phyloP scores from a whole-genome alignment of 2,888 invertebrate genomes.

The Exephanes ischioxanthus region DNA sequence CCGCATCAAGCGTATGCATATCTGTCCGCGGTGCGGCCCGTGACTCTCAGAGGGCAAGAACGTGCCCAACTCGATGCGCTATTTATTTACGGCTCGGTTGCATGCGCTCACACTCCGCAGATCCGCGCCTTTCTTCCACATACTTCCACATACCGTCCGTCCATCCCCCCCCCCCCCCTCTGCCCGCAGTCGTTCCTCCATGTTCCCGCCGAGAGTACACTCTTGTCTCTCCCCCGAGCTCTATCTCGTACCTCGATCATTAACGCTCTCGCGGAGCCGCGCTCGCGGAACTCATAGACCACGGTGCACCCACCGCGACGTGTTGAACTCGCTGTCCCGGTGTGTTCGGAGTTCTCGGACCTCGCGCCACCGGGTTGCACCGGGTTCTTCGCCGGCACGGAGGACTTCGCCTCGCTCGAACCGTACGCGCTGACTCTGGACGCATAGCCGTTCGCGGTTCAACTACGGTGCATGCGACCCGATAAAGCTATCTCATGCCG shows the following conservation, averaged over 20 bases:
- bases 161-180: background rate
- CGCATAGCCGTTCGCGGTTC: background rate
- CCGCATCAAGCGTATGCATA: background rate
- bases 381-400: background rate
- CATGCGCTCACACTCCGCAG: background rate
- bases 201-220: slow-evolving; percentile 8
- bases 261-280: slow-evolving; percentile 28
- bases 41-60: slow-evolving; percentile 39
- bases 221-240: slow-evolving; percentile 30
- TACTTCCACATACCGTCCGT: background rate
- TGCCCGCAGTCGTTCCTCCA: background rate
- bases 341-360: slow-evolving; percentile 2
- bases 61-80: slow-evolving; percentile 54
- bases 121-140: slow-evolving; percentile 27
- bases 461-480: slow-evolving; percentile 41
- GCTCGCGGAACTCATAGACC: slow-evolving; percentile 12
- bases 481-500: slow-evolving; percentile 61
- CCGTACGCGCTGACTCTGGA: background rate
- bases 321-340: background rate
- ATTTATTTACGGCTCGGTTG: slow-evolving; percentile 57
- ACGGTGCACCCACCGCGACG: background rate
- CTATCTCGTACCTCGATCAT: slow-evolving; percentile 48
- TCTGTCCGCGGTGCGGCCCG: background rate
- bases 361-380: background rate
- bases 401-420: background rate